A percentile compares a stretch with the other conserved stretches of the same genome.
Conservation (phyloP, 1,140 invertebrate genomes). For the Drosophila guanche region DNA sequence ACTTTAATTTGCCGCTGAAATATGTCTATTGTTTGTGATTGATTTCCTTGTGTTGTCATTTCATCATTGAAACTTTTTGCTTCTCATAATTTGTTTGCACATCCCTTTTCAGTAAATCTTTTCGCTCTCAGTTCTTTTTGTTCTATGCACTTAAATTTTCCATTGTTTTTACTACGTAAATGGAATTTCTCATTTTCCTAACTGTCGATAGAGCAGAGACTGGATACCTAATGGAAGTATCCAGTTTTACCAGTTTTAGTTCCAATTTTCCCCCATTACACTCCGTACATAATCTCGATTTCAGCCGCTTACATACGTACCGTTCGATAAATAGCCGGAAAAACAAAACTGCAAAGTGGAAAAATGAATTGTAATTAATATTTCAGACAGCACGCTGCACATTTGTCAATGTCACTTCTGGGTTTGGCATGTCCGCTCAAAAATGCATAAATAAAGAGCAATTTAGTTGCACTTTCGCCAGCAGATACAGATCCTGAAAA, state of each 20-base stretch:
- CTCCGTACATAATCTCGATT: slow-evolving; percentile 4
- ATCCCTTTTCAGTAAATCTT: slow-evolving; percentile 7
- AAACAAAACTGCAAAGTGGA: background rate
- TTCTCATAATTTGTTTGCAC: slow-evolving; percentile 2
- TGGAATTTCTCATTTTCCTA: too few species aligned
- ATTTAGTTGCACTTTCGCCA: slow-evolving; percentile 25
- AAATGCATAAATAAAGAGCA: slow-evolving; percentile 52
- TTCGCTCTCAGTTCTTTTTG: background rate
- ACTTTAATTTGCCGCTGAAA: slow-evolving; percentile 25
- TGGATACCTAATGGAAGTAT: too few species aligned
- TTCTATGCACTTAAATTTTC: background rate
- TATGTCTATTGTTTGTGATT: slow-evolving; percentile 21
- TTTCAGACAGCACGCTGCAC: slow-evolving; percentile 22
- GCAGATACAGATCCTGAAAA: background rate
- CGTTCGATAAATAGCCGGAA: slow-evolving; percentile 10
- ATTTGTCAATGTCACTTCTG: slow-evolving; percentile 31
- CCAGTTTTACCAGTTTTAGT: background rate
- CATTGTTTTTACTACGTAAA: too few species aligned
- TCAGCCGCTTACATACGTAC: background rate
- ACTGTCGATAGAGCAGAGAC: too few species aligned
- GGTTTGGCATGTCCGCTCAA: slow-evolving; percentile 21
- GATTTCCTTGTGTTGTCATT: slow-evolving; percentile 21
- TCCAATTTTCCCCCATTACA: background rate
- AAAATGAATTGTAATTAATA: slow-evolving; percentile 45
- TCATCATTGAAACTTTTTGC: slow-evolving; percentile 14